Conservation (phyloP, 2,113 vertebrate species). For the Heloderma charlesbogerti region DNA sequence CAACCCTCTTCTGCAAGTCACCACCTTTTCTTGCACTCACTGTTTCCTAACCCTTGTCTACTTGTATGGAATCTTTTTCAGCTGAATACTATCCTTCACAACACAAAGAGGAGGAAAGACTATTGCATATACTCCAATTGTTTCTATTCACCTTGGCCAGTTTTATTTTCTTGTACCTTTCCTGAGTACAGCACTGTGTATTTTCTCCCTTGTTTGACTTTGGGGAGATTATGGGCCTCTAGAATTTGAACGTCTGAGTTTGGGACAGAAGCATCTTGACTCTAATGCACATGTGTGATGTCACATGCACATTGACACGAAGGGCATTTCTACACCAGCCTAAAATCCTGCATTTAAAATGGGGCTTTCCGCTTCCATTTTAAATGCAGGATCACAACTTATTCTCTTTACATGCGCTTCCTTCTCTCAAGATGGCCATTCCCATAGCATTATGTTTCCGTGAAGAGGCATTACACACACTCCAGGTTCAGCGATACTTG, state of each 20-base stretch:
- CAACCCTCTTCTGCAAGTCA: background rate
- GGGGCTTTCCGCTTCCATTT: no score
- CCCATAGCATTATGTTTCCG: no score
- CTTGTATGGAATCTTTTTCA: background rate
- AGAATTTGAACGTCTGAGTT: background rate
- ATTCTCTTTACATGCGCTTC: no score
- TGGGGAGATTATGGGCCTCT: background rate
- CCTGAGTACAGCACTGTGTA: background rate
- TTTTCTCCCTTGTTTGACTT: background rate
- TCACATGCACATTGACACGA: background rate
- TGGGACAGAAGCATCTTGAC: background rate
- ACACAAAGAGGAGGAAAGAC: background rate
- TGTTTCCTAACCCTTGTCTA: background rate
- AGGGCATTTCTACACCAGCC: no score
- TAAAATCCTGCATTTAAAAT: no score
- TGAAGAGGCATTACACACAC: no score
- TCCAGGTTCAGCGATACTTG: no score
- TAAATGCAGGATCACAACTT: no score
- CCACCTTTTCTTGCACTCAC: background rate
- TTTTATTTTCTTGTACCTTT: background rate
- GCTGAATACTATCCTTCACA: background rate
- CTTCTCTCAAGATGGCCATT: no score
- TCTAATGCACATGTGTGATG: background rate
- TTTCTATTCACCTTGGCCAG: background rate
- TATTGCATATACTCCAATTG: background rate